phyloP scores from a whole-genome alignment of 1,140 invertebrate species.

The Palaemon carinicauda region DNA sequence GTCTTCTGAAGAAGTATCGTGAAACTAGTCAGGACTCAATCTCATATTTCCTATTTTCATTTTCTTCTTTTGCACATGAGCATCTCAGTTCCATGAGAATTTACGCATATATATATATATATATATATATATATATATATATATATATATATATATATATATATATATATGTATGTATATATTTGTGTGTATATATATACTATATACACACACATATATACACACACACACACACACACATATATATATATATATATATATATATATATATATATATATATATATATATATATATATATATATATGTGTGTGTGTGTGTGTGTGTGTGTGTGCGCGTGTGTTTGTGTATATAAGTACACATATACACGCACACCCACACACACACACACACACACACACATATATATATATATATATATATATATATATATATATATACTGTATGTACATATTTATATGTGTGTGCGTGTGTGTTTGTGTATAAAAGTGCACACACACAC shows the following conservation, averaged over 20 bases:
- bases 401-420: slow-evolving; percentile 27
- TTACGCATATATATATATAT: background rate
- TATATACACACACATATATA: background rate
- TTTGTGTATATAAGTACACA: background rate
- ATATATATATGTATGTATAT: background rate
- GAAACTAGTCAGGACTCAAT: too few relatives aligned
- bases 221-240: slow-evolving; percentile 16
- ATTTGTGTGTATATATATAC: background rate
- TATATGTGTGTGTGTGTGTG: background rate
- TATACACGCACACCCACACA: background rate
- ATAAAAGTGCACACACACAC: background rate
- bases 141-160: background rate
- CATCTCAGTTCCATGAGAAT: too few relatives aligned
- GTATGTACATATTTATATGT: background rate
- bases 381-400: slow-evolving; percentile 18
- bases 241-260: slow-evolving; percentile 28
- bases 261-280: slow-evolving; percentile 17
- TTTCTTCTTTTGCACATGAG: too few relatives aligned
- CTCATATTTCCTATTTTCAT: too few relatives aligned
- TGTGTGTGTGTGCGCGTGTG: background rate
- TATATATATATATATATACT: slow-evolving; percentile 18
- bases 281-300: too few relatives aligned
- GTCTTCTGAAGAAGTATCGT: too few relatives aligned
- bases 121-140: background rate
- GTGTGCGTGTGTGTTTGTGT: background rate